Evolutionary conservation across 2,888 invertebrate genomes (phyloP), one percentile per base, ranked within the genome.

Genomic region (Coenonympha glycerion): DNA sequence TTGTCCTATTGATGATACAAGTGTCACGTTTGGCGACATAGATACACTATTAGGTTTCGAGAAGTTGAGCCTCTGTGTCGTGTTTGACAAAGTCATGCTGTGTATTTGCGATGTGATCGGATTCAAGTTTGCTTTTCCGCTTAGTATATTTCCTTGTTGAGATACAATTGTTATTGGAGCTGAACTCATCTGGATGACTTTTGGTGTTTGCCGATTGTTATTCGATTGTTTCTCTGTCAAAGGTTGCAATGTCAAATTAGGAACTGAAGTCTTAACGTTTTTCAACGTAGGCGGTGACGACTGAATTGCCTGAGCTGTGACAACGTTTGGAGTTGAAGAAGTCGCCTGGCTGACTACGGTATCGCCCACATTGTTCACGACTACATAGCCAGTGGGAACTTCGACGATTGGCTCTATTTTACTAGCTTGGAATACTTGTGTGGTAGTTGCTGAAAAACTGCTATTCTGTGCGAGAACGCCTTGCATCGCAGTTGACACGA

Each of bases 341-440:
- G 72, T 71, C 13, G 61, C 65, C 60, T 71, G 67, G 26, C 79
- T 66, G 36, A 78, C 68, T 16, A 88, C 89, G 39, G 85, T 82
- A 50, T 90, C 82, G 13, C 85, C 84, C 2, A 90, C 89, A 65
- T 91, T 90, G 64, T 92, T 92, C 0, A 92, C 89, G 33, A 92
- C 89, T 9, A 92, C 91, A 70, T 91, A 92, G 55, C 92, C 92
- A 6, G 92, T 88, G 3, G 93, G 91, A 46, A 93, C 90, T 71
- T 94, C 94, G 11, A 93, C 91, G 46, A 94, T 91, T 1, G 95
- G 94, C 66, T 94, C 94, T 69, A 94, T 91, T 77, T 95, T 95
- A 58, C 94, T 94, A 0, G 94, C 94, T 86, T 95, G 94, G 76
- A 93, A 93, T 26, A 94, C 93, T 83, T 93, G 93, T 0, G 95